Evolutionary conservation across 2,113 vertebrate genomes (phyloP).

Genomic region (Pandion haliaetus): DNA sequence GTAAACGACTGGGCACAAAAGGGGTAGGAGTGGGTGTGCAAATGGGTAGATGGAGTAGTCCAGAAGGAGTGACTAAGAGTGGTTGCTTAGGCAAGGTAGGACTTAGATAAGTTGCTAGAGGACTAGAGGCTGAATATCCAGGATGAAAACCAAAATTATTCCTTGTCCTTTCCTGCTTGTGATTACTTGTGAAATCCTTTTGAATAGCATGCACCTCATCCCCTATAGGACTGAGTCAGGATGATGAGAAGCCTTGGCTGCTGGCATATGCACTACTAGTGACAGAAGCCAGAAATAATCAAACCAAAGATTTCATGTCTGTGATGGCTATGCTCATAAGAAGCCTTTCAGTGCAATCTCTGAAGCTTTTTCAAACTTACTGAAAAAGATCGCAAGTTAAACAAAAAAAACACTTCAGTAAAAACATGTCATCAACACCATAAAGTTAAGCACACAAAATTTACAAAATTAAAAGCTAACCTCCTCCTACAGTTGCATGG

Average conservation of each 20-base stretch:
- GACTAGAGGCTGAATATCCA: background rate
- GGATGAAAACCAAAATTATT: background rate
- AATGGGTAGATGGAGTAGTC: background rate
- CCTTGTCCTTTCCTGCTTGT: background rate
- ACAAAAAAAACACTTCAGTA: background rate
- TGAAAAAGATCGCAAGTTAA: background rate
- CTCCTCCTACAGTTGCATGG: background rate
- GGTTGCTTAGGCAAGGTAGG: background rate
- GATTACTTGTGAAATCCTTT: background rate
- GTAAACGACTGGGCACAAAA: background rate
- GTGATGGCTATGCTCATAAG: background rate
- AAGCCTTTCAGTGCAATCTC: background rate
- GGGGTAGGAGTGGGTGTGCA: background rate
- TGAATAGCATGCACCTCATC: background rate
- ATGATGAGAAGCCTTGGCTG: background rate
- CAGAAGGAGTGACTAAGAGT: background rate
- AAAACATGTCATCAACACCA: background rate
- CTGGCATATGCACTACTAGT: background rate
- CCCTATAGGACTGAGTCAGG: background rate
- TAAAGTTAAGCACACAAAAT: background rate
- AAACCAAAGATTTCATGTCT: background rate
- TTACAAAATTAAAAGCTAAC: background rate
- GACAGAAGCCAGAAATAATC: background rate
- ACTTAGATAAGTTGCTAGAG: background rate
- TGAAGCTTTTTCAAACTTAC: background rate